Base-by-base conservation (phyloP, 2,888 invertebrate species). In the Acrobasis suavella region DNA sequence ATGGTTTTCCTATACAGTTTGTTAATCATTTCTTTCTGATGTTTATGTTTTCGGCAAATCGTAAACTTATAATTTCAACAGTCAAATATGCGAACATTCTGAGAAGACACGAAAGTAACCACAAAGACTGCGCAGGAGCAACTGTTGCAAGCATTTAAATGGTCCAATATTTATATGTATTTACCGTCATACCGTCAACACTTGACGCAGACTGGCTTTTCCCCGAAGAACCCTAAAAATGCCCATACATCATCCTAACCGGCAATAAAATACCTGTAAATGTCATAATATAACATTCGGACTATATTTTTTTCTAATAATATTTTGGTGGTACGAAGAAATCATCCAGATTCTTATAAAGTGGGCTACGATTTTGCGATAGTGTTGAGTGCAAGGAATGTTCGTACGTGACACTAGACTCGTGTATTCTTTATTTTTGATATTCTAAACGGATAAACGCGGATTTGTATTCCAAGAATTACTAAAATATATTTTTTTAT, bases 181-280 rank as follows among this genome's bases (percentile, higher is more conserved):
- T 8, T 32, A 32, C 32, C 32, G 7, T 32, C 46, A 6, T 46
- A 10, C 10, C 16, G 22, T 59, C 38, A 50, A 12, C 15, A 60
- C 59, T 39, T 38, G 14, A 38, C 32, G 16, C 12, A 37, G 15
- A 32, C n/a, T 50, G 49, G 16, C 37, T 22, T 61, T 59, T 61
- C 54, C n/a, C 12, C 39, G 61, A 54, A 60, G 16, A 54, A 10
- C 42, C 42, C 52, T 46, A 61, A 61, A 54, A 54, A 12, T 32
- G 17, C 12, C 38, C 61, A 54, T 61, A 5, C 15, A 61, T 61
- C 61, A 54, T 61, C 52, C 39, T 54, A 39, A 61, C 39, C 9
- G 32, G 32, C 46, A 50, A 64, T 65, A 67, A 64, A 65, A 64
- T 50, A 62, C 64, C 54, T 61, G 67, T 66, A 64, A 65, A 63